Base-by-base conservation (phyloP, 2,113 vertebrate genomes). In the Ranitomeya imitator region DNA sequence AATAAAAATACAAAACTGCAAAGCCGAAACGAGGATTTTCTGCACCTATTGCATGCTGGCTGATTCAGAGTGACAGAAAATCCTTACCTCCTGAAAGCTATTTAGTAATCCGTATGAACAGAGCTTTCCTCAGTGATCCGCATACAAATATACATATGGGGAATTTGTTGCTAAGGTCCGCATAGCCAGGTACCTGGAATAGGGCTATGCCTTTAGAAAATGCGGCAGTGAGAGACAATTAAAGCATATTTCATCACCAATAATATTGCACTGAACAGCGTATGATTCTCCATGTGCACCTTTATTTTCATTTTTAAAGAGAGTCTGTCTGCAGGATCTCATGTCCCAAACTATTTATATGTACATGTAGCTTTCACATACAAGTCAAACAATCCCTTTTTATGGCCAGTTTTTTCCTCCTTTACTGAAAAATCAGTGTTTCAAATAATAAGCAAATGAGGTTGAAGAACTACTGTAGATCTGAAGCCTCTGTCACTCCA, bases 61-160 rank as follows among this genome's bases (percentile, higher is more conserved):
- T 87, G 76, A 87, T 87, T 87, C 57, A 80, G 45, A 87, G 61
- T 67, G 74, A 69, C 85, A 87, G 85, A 87, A 79, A 80, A 80
- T 87, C 85, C 85, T 87, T 87, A 87, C 61, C 21, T 87, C 77
- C 85, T 80, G 85, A 87, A 87, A 80, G 85, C 85, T 80, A 80
- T 87, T 79, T 80, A 87, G 76, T 80, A 79, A 80, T 87, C 77
- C 54, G 85, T 79, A 79, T 79, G 76, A 87, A 80, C 60, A 87
- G 59, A 55, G n/a, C 52, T 69, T 23, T 69, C 61, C 71, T 80
- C n/a, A 31, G 77, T 69, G 77, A 69, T 54, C 85, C 51, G 77
- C 85, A 87, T 87, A 86, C 85, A 67, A 79, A 86, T 67, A 79
- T 54, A 55, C 63, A 80, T 87, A 69, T 37, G 51, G 77, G 61